These are phyloP conservation scores for Elephas maximus DNA, from an alignment of 2,113 vertebrate species.

Conservation along the genomic window DNA sequence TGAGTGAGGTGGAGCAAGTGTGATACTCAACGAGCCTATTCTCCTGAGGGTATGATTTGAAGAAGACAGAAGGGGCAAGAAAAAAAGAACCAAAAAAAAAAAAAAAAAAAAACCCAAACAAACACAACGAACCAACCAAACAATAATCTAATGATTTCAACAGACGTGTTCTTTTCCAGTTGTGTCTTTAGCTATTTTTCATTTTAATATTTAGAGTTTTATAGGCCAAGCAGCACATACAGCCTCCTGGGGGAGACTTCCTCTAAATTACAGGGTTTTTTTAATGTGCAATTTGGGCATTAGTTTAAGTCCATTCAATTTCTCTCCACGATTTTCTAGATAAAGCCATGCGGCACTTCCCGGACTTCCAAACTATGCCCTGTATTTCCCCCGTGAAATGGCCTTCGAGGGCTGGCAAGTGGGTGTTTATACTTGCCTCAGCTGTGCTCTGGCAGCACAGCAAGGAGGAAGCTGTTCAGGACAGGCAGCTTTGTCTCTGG, in stretches of 20 bases:
- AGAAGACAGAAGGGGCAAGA: neutral
- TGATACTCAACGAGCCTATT: neutral
- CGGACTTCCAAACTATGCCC: conserved; percentile 58
- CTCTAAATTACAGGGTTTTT: conserved; percentile 63
- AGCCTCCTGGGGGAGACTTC: conserved; percentile 3
- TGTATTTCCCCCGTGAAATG: neutral
- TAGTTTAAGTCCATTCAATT: conserved; percentile 58
- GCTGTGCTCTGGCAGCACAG: neutral
- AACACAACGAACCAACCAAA: neutral
- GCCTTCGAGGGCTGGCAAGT: neutral
- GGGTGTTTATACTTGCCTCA: conserved; percentile 23
- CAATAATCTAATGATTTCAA: conserved; percentile 33
- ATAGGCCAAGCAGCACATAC: conserved; percentile 19
- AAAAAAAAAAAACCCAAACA: neutral
- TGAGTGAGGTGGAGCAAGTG: neutral
- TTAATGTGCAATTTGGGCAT: conserved; percentile 57
- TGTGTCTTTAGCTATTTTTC: conserved; percentile 58
- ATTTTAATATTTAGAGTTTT: conserved; percentile 58
- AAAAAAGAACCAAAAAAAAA: neutral
- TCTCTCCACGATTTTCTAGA: conserved; percentile 42
- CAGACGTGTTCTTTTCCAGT: conserved; percentile 43
- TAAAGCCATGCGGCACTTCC: conserved; percentile 57
- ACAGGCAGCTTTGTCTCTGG: neutral
- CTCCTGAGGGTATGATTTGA: neutral
- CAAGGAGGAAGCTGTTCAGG: neutral